Evolutionary conservation across 2,797 vertebrate species (phyloP).

Genomic region (Acanthis flammea): DNA sequence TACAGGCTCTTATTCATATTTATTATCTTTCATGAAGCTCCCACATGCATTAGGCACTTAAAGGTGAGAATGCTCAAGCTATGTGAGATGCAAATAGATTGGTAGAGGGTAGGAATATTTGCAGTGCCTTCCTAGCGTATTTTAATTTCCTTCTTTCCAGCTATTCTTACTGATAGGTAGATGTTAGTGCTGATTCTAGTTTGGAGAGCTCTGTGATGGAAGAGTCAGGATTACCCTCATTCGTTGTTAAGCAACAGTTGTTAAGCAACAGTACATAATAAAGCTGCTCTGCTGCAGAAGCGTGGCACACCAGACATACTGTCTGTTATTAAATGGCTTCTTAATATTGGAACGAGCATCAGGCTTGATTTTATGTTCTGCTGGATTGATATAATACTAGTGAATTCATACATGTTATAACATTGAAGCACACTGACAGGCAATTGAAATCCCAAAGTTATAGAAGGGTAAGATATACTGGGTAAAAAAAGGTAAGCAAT

Average conservation of each 20-base stretch:
- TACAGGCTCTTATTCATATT: slow-evolving; percentile 1
- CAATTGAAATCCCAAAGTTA: neutral
- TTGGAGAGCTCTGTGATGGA: slow-evolving; percentile 7
- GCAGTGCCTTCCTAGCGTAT: neutral
- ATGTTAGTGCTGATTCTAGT: neutral
- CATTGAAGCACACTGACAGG: neutral
- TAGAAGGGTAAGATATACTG: neutral
- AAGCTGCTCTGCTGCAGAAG: slow-evolving; percentile 32
- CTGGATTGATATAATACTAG: neutral
- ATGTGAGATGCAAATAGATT: slow-evolving; percentile 20
- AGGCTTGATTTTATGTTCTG: neutral
- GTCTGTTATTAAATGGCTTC: slow-evolving; percentile 40
- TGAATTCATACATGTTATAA: neutral
- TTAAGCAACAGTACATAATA: slow-evolving; percentile 64
- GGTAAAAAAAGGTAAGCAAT: neutral
- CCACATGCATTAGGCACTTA: neutral
- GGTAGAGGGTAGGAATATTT: neutral
- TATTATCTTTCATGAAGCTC: neutral
- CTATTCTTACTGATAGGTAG: neutral
- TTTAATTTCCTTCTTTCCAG: slow-evolving; percentile 47
- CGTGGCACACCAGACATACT: neutral
- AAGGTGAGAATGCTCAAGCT: neutral
- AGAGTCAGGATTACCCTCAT: slow-evolving; percentile 51
- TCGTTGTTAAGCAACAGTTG: slow-evolving; percentile 71
- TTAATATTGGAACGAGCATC: neutral